Conservation (phyloP, 2,888 invertebrate genomes). For the Crossocerus cetratus region DNA sequence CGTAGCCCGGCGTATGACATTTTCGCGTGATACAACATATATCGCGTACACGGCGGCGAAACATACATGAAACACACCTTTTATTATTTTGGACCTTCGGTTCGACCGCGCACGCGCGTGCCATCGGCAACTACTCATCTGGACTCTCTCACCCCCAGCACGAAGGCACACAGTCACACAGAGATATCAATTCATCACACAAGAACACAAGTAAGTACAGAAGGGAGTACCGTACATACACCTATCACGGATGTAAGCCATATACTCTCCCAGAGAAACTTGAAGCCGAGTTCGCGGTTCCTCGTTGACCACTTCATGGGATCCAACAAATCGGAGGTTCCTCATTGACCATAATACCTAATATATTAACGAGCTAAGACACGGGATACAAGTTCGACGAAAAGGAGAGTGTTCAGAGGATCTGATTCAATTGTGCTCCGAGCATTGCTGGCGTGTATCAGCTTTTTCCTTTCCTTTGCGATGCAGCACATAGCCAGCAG, state of each 20-base stretch:
- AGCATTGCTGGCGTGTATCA: slow-evolving; percentile 19
- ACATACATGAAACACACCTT: background rate
- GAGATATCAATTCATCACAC: background rate
- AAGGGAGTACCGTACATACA: background rate
- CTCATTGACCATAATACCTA: slow-evolving; percentile 54
- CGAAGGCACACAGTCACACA: background rate
- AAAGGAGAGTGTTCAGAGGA: slow-evolving; percentile 48
- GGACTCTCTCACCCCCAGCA: slow-evolving; percentile 7
- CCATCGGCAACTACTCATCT: slow-evolving; percentile 23
- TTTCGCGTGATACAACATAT: background rate
- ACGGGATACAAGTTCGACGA: slow-evolving; percentile 47
- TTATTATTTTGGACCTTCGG: slow-evolving; percentile 5
- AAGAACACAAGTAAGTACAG: background rate
- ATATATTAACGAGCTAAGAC: slow-evolving; percentile 11
- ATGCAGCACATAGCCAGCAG: slow-evolving; percentile 16
- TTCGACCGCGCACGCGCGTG: slow-evolving; percentile 24
- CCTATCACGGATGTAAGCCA: background rate
- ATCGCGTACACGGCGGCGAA: slow-evolving; percentile 30
- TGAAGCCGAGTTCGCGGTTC: slow-evolving; percentile 50
- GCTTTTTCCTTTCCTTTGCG: background rate
- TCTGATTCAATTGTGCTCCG: slow-evolving; percentile 51
- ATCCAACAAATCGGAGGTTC: slow-evolving; percentile 59
- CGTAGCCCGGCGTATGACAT: slow-evolving; percentile 28
- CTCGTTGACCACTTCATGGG: slow-evolving; percentile 58
- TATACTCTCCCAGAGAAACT: slow-evolving; percentile 20